Evolutionary conservation across 1,140 invertebrate species (phyloP).

Genomic region (Drosophila baimaii): DNA sequence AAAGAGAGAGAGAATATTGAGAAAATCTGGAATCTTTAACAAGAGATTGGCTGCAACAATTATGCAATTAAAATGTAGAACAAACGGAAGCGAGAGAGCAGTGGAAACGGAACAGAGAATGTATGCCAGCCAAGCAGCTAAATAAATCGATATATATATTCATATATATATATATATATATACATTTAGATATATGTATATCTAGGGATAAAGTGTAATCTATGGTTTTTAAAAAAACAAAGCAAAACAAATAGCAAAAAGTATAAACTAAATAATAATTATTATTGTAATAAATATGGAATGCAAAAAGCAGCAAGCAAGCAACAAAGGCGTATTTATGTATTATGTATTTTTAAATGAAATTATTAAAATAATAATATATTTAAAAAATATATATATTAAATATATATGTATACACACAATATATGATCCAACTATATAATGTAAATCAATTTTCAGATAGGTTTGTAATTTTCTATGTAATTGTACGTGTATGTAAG

Average conservation of each 20-base stretch:
- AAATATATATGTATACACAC: constrained; percentile 49
- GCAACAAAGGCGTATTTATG: constrained; percentile 72
- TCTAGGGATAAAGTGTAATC: constrained; percentile 73
- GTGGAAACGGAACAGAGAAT: constrained; percentile 30
- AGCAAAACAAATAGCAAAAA: constrained; percentile 49
- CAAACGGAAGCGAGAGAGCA: constrained; percentile 14
- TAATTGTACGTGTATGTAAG: constrained; percentile 55
- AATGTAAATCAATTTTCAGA: constrained; percentile 75
- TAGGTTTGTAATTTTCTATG: constrained; percentile 76
- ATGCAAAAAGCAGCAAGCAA: constrained; percentile 22
- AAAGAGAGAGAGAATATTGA: constrained; percentile 40
- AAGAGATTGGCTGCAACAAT: constrained; percentile 49
- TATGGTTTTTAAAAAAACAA: constrained; percentile 67
- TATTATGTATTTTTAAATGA: constrained; percentile 78
- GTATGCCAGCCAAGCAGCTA: constrained; percentile 64
- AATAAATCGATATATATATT: constrained; percentile 42
- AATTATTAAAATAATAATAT: constrained; percentile 66
- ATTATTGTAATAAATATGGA: constrained; percentile 40
- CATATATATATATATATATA: constrained; percentile 29
- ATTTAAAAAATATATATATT: constrained; percentile 48
- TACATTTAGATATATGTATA: constrained; percentile 34
- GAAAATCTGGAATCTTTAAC: constrained; percentile 45
- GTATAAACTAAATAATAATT: constrained; percentile 32
- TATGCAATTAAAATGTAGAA: constrained; percentile 43
- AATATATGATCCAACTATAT: constrained; percentile 61